Conservation (phyloP, 2,113 vertebrate species). For the Antechinus flavipes region DNA sequence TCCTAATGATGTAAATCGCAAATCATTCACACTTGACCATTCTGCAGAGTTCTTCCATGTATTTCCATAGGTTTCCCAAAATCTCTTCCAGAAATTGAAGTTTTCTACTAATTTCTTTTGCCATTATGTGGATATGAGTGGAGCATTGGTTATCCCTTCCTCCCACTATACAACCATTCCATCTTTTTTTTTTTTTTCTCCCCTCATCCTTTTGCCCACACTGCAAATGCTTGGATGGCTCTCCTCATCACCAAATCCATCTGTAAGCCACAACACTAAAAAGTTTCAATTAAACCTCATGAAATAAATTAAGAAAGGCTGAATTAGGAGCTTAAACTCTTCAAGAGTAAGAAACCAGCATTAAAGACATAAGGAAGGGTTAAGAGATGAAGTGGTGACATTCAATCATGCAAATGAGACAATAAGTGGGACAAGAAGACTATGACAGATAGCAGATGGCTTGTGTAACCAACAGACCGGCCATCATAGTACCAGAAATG, state of each 20-base stretch:
- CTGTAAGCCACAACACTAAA: not conserved
- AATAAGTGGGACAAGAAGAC: not conserved
- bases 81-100: not conserved
- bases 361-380: not conserved
- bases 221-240: not conserved
- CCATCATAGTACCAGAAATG: not conserved
- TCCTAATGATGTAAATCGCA: not conserved
- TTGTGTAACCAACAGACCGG: not conserved
- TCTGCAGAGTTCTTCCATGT: not conserved
- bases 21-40: not conserved
- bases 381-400: not conserved
- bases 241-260: not conserved
- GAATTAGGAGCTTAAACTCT: not conserved
- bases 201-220: not conserved
- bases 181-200: not conserved
- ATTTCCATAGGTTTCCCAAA: not conserved
- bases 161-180: not conserved
- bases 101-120: not conserved
- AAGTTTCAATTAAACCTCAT: not conserved
- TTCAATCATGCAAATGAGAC: not conserved
- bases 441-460: not conserved
- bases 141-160: not conserved
- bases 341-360: not conserved
- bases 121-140: not conserved
- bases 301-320: not conserved